Percentiles rank a stretch among this genome's conserved stretches.
phyloP scores from a whole-genome alignment of 2,888 invertebrate species.

The Orchestes rusci region DNA sequence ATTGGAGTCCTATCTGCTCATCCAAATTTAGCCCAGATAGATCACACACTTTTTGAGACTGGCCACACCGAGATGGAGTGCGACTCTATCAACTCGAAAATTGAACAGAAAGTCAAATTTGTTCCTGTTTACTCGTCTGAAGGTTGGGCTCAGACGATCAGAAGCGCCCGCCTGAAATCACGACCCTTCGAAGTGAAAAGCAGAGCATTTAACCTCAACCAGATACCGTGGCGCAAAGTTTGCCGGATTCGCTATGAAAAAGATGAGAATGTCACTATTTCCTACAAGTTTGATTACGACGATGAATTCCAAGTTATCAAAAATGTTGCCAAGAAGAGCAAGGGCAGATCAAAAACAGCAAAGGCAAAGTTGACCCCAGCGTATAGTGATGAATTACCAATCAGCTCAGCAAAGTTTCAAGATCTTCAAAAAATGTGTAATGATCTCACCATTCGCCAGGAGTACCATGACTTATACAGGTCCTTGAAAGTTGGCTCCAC shows the following conservation, averaged over 20 bases:
- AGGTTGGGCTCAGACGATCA: constrained; percentile 27
- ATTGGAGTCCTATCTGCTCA: constrained; percentile 15
- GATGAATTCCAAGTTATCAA: not conserved
- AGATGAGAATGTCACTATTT: not conserved
- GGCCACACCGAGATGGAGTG: constrained; percentile 28
- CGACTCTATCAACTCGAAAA: constrained; percentile 28
- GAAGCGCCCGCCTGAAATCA: constrained; percentile 14
- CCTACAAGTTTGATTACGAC: not conserved
- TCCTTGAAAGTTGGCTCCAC: not conserved
- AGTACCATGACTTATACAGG: not conserved
- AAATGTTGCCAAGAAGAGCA: not conserved
- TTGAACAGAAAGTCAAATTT: constrained; percentile 30
- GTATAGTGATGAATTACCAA: not conserved
- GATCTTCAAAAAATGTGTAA: not conserved
- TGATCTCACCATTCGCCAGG: not conserved
- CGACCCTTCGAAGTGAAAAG: not conserved
- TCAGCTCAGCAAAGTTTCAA: not conserved
- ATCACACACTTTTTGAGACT: constrained; percentile 22
- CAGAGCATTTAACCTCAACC: not conserved
- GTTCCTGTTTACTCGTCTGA: constrained; percentile 31
- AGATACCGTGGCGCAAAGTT: not conserved
- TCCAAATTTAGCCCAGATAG: constrained; percentile 11
- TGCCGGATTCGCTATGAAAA: not conserved
- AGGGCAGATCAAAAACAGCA: not conserved
- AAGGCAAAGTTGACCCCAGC: not conserved